A percentile compares a stretch with the other conserved stretches of the same genome.
Conservation (phyloP, 2,113 vertebrate genomes). For the Clinocottus analis region DNA sequence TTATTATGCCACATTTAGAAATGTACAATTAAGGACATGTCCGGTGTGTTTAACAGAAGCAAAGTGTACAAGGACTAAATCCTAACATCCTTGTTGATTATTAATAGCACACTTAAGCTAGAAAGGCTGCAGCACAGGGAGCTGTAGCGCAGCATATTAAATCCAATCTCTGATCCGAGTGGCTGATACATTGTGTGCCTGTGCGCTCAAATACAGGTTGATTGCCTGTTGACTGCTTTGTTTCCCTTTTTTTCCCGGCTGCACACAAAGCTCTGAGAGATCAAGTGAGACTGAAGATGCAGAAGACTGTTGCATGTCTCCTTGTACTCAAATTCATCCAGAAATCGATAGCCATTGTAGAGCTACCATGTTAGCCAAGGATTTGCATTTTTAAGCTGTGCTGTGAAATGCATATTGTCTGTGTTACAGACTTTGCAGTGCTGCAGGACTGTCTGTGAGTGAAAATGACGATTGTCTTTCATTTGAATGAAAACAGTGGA, state of each 20-base stretch:
- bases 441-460: too few species aligned
- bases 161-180: not conserved
- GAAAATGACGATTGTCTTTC: not conserved
- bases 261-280: not conserved
- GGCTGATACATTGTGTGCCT: not conserved
- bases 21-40: not conserved
- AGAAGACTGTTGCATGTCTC: not conserved
- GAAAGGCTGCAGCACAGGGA: constrained; percentile 28
- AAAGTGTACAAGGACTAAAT: constrained; percentile 47
- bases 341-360: not conserved
- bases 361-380: not conserved
- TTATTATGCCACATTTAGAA: not conserved
- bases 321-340: not conserved
- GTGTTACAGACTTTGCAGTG: not conserved
- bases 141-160: constrained; percentile 26
- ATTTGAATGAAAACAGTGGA: not conserved
- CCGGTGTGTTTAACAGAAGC: constrained; percentile 4
- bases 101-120: constrained; percentile 69
- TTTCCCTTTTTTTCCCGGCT: not conserved
- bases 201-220: not conserved
- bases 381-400: not conserved
- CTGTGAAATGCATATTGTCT: not conserved
- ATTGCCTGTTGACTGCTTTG: not conserved
- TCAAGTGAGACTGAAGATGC: not conserved
- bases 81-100: constrained; percentile 55